Evolutionary conservation across 2,113 vertebrate species (phyloP), one percentile per base, ranked within the genome.

Genomic region (Calonectris borealis): DNA sequence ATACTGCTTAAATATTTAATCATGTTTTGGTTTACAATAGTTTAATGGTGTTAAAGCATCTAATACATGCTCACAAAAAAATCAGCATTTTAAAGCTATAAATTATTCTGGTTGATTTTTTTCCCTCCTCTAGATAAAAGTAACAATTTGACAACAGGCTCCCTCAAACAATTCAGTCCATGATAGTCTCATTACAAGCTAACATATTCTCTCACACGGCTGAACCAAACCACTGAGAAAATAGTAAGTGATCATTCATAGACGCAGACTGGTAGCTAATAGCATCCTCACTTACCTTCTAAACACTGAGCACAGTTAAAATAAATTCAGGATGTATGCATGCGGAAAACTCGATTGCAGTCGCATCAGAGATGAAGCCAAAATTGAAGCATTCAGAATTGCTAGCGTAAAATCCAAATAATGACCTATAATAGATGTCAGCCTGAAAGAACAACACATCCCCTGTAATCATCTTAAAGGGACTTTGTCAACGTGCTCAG

Each of bases 1-100:
- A 88, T 36, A 26, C 44, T 62, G 46, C 51, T 88, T 96, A 87
- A 97, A 95, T 94, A 97, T 94, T 97, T 94, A 82, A 91, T 92
- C 27, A 29, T 73, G 38, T 62, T 97, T 95, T 8, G 24, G 62
- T 90, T 96, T 96, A 70, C 91, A 83, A 55, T 52, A 86, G 26
- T 93, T 93, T 90, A 83, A 81, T 42, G 46, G 38, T 90, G 80
- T 83, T 87, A 86, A 90, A 77, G 49, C 21, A 49, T 66, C 89
- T 83, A 80, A 91, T 91, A 91, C 70, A 69, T 17, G 44, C 58
- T 93, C n/a, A 91, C 40, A 65, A 78, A 83, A 68, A 86, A 72
- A n/a, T 46, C 66, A 77, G 62, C 42, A 54, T 87, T 93, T 87
- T 84, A 66, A 89, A 91, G 58, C 46, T 70, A 80, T 96, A 69